phyloP scores from a whole-genome alignment of 2,113 vertebrate species.

The Eulemur rufifrons region DNA sequence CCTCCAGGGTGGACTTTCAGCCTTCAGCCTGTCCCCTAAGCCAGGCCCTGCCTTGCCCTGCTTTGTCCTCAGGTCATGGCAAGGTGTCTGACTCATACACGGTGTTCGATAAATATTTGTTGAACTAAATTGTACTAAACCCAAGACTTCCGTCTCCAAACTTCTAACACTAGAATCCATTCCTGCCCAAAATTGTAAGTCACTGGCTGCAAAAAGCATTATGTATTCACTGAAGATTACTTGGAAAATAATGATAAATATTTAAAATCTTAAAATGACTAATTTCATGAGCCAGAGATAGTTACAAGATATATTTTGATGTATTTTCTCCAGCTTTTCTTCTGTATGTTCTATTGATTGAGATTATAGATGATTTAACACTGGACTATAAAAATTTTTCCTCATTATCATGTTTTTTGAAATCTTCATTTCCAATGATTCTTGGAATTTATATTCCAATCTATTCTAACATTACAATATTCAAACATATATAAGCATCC shows the following conservation, averaged over 20 bases:
- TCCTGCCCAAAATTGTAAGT: not conserved
- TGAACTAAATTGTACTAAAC: slow-evolving; percentile 17
- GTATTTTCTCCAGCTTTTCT: not conserved
- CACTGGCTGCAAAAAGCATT: not conserved
- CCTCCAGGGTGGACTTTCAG: not conserved
- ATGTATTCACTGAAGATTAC: not conserved
- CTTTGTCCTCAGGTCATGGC: not conserved
- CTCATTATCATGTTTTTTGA: not conserved
- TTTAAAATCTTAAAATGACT: not conserved
- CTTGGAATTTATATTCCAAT: slow-evolving; percentile 35
- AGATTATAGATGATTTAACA: not conserved
- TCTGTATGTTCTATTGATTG: not conserved
- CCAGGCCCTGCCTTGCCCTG: not conserved
- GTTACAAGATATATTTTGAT: slow-evolving; percentile 19
- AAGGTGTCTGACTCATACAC: not conserved
- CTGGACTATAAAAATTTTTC: not conserved
- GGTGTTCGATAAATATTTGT: not conserved
- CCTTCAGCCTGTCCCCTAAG: not conserved
- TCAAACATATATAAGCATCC: not conserved
- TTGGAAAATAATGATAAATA: slow-evolving; percentile 21
- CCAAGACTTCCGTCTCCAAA: slow-evolving; percentile 21
- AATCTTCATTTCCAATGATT: slow-evolving; percentile 1
- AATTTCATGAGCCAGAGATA: not conserved
- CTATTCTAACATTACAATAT: not conserved
- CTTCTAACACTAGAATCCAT: not conserved